Base-by-base conservation (phyloP, 1,140 invertebrate species). In the Bombyx mandarina region DNA sequence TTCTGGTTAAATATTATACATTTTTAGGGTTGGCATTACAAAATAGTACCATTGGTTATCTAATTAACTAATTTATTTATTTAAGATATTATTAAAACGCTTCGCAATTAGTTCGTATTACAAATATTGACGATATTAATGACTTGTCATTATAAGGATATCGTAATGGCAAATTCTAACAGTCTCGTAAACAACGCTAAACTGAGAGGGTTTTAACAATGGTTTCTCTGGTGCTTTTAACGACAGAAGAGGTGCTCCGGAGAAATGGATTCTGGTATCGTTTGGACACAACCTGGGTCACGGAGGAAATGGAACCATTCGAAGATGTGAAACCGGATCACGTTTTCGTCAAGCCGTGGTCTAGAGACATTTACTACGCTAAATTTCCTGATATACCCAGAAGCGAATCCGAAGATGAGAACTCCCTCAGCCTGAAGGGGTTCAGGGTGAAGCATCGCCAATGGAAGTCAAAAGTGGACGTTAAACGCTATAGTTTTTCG, bases 361-460 rank as follows among this genome's bases (percentile, higher is more conserved):
- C 82, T 8, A 75, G 77, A 61, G 82, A 86, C 48, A 54, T 75
- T 22, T 88, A 88, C 50, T 88, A 88, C 52, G 62, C 77, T 1
- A 83, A 77, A 46, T 77, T 67, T 64, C 86, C 86, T 5, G 82
- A 86, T 45, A 86, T 86, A 61, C 74, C 77, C 3, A 69, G 83
- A 63, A 87, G 86, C 61, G 83, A 85, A 58, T 84, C 84, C 0
- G 83, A 88, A 60, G 84, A 85, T 18, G 82, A 85, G 56, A 77
- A 73, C 56, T 75, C 79, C 35, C 55, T 84, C 42, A 81, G 74
- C 49, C 57, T 83, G 7, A 75, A 61, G 18, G 79, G 79, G 45
- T 87, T 87, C 63, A 65, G 61, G 57, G 72, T 51, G 35, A 87
- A 87, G 65, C 79, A 84, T 56, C 45, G 62, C n/a, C 69, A 82